phyloP scores from a whole-genome alignment of 2,797 vertebrate genomes.

The Phaenicophaeus curvirostris region DNA sequence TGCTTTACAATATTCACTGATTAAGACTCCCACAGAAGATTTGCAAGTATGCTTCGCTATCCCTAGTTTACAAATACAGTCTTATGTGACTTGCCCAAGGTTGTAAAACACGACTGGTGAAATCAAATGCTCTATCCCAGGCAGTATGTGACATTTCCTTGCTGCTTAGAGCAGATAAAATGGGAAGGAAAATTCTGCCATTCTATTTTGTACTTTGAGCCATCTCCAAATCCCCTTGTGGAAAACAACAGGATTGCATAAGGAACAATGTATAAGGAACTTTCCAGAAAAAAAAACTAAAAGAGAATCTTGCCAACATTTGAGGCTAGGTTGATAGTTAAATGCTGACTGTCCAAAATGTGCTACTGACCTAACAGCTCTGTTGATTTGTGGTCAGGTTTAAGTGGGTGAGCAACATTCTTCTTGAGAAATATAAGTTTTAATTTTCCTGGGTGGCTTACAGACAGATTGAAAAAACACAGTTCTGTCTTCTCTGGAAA shows the following conservation, averaged over 20 bases:
- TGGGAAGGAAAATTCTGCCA: neutral
- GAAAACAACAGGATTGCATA: neutral
- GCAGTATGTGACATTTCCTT: neutral
- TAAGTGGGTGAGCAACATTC: neutral
- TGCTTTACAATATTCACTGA: slow-evolving; percentile 36
- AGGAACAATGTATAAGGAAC: neutral
- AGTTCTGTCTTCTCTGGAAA: neutral
- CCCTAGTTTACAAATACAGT: neutral
- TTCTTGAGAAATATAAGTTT: neutral
- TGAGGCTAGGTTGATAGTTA: neutral
- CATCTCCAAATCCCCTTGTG: neutral
- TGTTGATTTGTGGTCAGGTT: neutral
- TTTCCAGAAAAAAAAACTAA: neutral
- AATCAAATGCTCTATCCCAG: neutral
- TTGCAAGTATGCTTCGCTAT: neutral
- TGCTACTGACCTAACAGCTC: neutral
- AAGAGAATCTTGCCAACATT: neutral
- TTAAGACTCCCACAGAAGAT: neutral
- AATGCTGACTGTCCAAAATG: neutral
- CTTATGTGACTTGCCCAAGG: neutral
- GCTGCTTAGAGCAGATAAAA: neutral
- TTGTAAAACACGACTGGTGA: neutral
- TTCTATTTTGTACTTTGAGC: neutral
- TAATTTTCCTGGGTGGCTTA: neutral
- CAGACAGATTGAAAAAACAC: neutral